Evolutionary conservation across 2,888 invertebrate species (phyloP).

Genomic region (Zeuzera pyrina): DNA sequence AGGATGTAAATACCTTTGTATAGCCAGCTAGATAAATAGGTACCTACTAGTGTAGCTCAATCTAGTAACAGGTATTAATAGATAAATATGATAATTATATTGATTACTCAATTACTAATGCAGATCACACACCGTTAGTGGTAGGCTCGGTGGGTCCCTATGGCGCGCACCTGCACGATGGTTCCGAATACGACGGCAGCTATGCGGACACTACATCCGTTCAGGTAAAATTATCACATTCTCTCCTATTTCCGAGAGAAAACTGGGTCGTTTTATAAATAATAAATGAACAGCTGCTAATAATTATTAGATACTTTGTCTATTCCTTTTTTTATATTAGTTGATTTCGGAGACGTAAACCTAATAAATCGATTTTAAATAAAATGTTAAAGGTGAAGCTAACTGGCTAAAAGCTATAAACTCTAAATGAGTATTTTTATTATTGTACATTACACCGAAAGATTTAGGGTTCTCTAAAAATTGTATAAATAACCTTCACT

Average conservation of each 20-base stretch:
- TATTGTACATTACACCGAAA: slow-evolving; percentile 28
- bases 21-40: too few relatives aligned
- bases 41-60: too few relatives aligned
- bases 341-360: slow-evolving; percentile 28
- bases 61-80: too few relatives aligned
- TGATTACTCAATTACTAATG: slow-evolving; percentile 16
- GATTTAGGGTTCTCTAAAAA: slow-evolving; percentile 24
- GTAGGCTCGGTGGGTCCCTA: slow-evolving; percentile 95
- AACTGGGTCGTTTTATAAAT: slow-evolving; percentile 11
- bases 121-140: slow-evolving; percentile 72
- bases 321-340: slow-evolving; percentile 28
- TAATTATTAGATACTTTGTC: slow-evolving; percentile 20
- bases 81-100: too few relatives aligned
- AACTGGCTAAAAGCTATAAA: slow-evolving; percentile 33
- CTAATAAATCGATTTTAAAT: slow-evolving; percentile 31
- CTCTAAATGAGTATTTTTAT: slow-evolving; percentile 37
- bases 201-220: slow-evolving; percentile 79
- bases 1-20: too few relatives aligned
- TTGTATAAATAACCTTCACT: not conserved
- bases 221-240: slow-evolving; percentile 46
- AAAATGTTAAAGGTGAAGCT: slow-evolving; percentile 33
- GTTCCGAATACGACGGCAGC: slow-evolving; percentile 93
- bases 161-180: slow-evolving; percentile 91
- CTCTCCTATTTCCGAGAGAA: not conserved
- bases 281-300: slow-evolving; percentile 16